phyloP scores from a whole-genome alignment of 2,797 vertebrate genomes.

The Sarcophilus harrisii region DNA sequence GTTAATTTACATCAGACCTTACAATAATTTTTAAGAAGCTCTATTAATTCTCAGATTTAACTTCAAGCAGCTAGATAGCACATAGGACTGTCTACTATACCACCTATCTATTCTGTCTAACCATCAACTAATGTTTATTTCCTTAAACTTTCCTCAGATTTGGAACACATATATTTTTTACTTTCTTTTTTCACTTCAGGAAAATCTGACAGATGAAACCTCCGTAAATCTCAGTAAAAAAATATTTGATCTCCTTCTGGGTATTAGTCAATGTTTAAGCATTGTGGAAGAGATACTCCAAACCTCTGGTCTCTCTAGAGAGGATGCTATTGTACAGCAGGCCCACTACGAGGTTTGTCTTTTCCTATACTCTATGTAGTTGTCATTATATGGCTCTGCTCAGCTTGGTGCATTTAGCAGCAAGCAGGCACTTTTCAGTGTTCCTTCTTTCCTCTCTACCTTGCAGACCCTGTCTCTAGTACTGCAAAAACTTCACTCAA shows the following conservation, averaged over 20 bases:
- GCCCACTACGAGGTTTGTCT: slow-evolving; percentile 87
- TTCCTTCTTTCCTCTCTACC: slow-evolving; percentile 49
- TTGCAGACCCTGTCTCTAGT: slow-evolving; percentile 88
- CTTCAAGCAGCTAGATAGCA: background rate
- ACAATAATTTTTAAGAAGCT: background rate
- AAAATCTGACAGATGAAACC: slow-evolving; percentile 77
- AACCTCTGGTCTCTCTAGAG: slow-evolving; percentile 73
- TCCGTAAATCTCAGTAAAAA: slow-evolving; percentile 85
- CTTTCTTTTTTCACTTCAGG: slow-evolving; percentile 81
- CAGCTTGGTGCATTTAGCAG: fast-evolving
- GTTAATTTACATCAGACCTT: background rate
- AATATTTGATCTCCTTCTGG: slow-evolving; percentile 88
- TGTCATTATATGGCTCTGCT: fast-evolving
- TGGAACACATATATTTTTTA: background rate
- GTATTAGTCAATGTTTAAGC: slow-evolving; percentile 86
- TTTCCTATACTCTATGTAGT: fast-evolving
- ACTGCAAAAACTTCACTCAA: slow-evolving; percentile 85
- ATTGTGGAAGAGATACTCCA: slow-evolving; percentile 86
- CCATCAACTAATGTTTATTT: background rate
- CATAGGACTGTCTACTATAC: background rate
- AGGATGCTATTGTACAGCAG: slow-evolving; percentile 83
- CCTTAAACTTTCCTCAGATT: slow-evolving; percentile 32
- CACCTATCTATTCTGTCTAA: background rate
- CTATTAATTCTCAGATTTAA: background rate
- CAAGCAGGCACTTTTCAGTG: background rate